Evolutionary conservation across 2,888 invertebrate genomes (phyloP).

Genomic region (Thalpophila matura): DNA sequence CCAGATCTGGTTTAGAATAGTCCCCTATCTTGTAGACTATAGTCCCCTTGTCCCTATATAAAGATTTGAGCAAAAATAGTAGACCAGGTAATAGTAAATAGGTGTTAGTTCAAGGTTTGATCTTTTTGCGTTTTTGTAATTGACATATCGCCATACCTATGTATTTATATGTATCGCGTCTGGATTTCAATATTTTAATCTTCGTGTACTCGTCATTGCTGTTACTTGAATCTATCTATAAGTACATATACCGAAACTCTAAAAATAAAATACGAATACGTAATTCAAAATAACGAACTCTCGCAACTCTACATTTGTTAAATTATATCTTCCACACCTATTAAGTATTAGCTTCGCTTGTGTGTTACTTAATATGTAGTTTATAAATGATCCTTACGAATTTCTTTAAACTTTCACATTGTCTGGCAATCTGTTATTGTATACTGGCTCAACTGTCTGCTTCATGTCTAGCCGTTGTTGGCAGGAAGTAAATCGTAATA

Average conservation of each 20-base stretch:
- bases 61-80: conserved; percentile 28
- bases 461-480: conserved; percentile 40
- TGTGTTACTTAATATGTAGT: conserved; percentile 15
- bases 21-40: conserved; percentile 18
- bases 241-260: too few species aligned
- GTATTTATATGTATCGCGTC: not conserved
- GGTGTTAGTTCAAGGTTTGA: conserved; percentile 45
- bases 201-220: not conserved
- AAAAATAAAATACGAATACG: conserved; percentile 1
- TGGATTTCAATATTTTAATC: not conserved
- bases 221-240: not conserved
- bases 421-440: conserved; percentile 55
- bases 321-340: conserved; percentile 13
- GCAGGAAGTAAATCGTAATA: conserved; percentile 34
- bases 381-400: conserved; percentile 47
- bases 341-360: conserved; percentile 30
- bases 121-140: conserved; percentile 12
- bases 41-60: conserved; percentile 21
- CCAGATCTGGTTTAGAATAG: conserved; percentile 48
- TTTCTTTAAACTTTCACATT: conserved; percentile 62
- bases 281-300: conserved; percentile 3
- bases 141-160: conserved; percentile 11
- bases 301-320: not conserved
- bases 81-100: too few species aligned
- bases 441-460: conserved; percentile 47